Conservation (phyloP, 2,797 vertebrate species). For the Spea hammondii region DNA sequence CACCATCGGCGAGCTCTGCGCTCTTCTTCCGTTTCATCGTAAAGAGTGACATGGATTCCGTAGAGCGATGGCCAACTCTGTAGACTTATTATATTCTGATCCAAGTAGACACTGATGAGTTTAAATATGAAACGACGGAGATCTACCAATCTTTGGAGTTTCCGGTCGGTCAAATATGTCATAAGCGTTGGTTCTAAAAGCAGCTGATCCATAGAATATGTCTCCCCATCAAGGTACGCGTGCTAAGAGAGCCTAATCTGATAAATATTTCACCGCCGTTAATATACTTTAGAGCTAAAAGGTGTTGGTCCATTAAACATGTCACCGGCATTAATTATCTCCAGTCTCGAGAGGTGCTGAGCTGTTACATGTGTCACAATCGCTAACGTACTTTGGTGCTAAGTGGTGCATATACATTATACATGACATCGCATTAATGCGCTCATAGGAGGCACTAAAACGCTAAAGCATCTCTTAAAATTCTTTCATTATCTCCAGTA, state of each 20-base stretch:
- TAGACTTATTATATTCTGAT: neutral
- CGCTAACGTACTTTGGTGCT: slow-evolving; percentile 31
- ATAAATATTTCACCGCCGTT: neutral
- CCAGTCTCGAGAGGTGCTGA: slow-evolving; percentile 21
- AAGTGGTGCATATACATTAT: slow-evolving; percentile 15
- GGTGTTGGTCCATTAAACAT: slow-evolving; percentile 23
- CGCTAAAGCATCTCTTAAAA: neutral
- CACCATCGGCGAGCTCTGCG: too few species aligned
- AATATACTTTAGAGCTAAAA: neutral
- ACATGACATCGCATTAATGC: neutral
- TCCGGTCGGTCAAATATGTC: neutral
- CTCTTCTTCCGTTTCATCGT: too few species aligned
- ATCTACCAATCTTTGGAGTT: neutral
- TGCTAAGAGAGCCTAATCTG: neutral
- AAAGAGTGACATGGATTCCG: too few species aligned
- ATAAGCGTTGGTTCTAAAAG: neutral
- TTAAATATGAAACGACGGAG: neutral
- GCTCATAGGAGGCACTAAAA: neutral
- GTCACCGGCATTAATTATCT: slow-evolving; percentile 38
- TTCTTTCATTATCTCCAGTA: too few species aligned
- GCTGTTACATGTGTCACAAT: slow-evolving; percentile 32
- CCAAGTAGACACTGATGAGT: neutral
- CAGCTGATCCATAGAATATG: slow-evolving; percentile 26
- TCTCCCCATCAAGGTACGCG: neutral
- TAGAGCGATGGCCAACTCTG: too few species aligned